Percentiles rank a stretch among this genome's conserved stretches.
Conservation (phyloP, 2,888 invertebrate species). For the Amphiduros pacificus region DNA sequence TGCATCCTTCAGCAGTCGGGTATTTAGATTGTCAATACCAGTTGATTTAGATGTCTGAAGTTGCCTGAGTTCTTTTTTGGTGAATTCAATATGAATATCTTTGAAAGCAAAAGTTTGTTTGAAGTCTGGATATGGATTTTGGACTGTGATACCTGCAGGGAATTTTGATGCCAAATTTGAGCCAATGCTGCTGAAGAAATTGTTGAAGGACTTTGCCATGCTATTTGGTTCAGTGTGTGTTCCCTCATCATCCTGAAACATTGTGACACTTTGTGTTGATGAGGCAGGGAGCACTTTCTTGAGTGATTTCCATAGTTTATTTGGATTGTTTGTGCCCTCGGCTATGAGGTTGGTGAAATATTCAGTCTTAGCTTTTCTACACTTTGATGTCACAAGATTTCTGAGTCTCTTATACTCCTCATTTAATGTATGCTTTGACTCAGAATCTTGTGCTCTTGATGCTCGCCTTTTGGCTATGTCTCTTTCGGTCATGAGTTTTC, state of each 20-base stretch:
- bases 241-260: background rate
- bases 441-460: background rate
- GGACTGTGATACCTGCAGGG: background rate
- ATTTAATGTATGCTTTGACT: too few relatives aligned
- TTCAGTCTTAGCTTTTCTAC: background rate
- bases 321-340: background rate
- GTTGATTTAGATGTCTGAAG: background rate
- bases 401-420: background rate
- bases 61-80: background rate
- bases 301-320: background rate
- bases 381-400: background rate
- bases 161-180: background rate
- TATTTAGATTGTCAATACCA: background rate
- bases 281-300: background rate
- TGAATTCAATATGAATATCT: background rate
- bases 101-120: background rate
- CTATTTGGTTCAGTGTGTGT: background rate
- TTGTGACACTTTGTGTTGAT: background rate
- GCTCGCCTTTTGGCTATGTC: background rate
- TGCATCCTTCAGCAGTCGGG: background rate
- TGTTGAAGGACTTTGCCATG: background rate
- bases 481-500: background rate
- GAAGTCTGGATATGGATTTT: background rate
- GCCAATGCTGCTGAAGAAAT: background rate
- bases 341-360: background rate